Percentiles rank a stretch among this genome's conserved stretches.
Evolutionary conservation across 2,888 invertebrate species (phyloP).

Genomic region (Drosophila fungiperda): DNA sequence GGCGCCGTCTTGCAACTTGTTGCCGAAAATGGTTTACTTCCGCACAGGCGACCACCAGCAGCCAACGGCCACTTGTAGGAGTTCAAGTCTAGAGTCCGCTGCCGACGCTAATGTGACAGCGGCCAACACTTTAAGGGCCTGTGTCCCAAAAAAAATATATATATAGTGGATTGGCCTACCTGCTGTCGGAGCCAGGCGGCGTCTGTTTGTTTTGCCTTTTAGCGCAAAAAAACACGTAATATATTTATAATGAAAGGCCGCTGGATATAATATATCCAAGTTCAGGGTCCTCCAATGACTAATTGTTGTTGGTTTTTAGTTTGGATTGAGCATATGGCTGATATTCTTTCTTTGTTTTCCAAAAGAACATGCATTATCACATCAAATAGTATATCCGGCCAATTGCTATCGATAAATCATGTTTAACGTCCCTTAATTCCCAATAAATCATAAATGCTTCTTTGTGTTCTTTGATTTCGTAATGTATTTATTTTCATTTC

Average conservation of each 20-base stretch:
- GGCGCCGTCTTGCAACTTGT: slow-evolving; percentile 72
- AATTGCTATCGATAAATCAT: slow-evolving; percentile 58
- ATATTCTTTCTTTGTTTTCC: slow-evolving; percentile 1
- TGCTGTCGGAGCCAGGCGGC: slow-evolving; percentile 55
- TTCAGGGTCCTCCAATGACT: slow-evolving; percentile 26
- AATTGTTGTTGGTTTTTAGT: slow-evolving; percentile 72
- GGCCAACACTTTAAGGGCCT: slow-evolving; percentile 68
- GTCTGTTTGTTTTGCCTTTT: slow-evolving; percentile 73
- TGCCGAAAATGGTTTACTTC: slow-evolving; percentile 75
- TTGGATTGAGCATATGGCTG: slow-evolving; percentile 56
- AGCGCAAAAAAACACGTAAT: slow-evolving; percentile 69
- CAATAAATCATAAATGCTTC: not conserved
- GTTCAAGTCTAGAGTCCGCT: slow-evolving; percentile 23
- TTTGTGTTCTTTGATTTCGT: slow-evolving; percentile 62
- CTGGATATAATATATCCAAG: slow-evolving; percentile 23
- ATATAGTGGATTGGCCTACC: slow-evolving; percentile 48
- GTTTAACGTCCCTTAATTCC: slow-evolving; percentile 11
- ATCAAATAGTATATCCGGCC: slow-evolving; percentile 55
- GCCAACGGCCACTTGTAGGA: slow-evolving; percentile 63
- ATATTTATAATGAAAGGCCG: slow-evolving; percentile 76
- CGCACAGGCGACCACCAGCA: slow-evolving; percentile 57
- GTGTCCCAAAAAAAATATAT: slow-evolving; percentile 15
- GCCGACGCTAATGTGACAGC: slow-evolving; percentile 73
- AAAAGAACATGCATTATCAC: slow-evolving; percentile 52
- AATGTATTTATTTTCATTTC: slow-evolving; percentile 71